These are phyloP conservation scores for Enteromius paludinosus DNA, from an alignment of 2,797 vertebrate species.

Conservation along the genomic window DNA sequence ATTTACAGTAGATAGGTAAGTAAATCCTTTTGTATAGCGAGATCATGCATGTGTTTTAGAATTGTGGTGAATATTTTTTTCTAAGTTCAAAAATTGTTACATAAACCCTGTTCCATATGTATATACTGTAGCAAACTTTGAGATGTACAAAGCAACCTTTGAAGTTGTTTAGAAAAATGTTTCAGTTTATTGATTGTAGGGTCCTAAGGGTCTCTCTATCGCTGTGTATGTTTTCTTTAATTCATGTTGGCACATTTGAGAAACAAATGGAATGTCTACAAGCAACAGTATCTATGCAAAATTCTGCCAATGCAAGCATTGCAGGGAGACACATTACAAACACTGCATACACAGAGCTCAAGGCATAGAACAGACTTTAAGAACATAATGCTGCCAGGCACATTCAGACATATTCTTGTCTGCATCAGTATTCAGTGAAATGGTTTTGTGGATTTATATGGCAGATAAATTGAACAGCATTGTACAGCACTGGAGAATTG, in stretches of 20 bases:
- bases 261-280: constrained; percentile 78
- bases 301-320: constrained; percentile 72
- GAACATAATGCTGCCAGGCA: constrained; percentile 22
- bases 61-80: background rate
- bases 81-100: background rate
- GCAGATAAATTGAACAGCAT: background rate
- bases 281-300: constrained; percentile 76
- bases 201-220: constrained; percentile 2
- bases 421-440: constrained; percentile 22
- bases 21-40: background rate
- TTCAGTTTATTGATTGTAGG: constrained; percentile 22
- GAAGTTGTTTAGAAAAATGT: constrained; percentile 44
- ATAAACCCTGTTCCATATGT: constrained; percentile 29
- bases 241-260: constrained; percentile 72
- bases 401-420: constrained; percentile 15
- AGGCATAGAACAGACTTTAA: constrained; percentile 40
- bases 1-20: background rate
- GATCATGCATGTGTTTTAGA: constrained; percentile 7
- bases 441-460: constrained; percentile 11
- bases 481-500: background rate
- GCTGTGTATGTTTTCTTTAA: constrained; percentile 62
- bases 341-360: constrained; percentile 38
- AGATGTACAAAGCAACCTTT: constrained; percentile 24
- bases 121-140: constrained; percentile 24
- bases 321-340: constrained; percentile 69